Evolutionary conservation across 2,113 vertebrate genomes (phyloP).

Genomic region (Menura novaehollandiae): DNA sequence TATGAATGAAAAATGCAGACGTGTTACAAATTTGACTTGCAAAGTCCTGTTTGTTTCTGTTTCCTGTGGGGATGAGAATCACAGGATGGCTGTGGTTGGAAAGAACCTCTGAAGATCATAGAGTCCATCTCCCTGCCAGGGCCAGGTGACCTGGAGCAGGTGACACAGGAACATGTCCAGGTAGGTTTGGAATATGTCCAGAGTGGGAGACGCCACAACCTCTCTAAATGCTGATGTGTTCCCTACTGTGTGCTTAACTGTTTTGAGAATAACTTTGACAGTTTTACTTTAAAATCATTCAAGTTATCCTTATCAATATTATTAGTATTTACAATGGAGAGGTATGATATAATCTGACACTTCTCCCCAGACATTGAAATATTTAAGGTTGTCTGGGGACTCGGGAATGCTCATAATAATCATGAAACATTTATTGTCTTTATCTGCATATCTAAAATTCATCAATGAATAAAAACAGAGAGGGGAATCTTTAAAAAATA

Average conservation of each 20-base stretch:
- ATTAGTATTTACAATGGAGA: not conserved
- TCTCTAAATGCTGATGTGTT: not conserved
- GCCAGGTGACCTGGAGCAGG: not conserved
- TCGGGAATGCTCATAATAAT: not conserved
- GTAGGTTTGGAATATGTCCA: no score
- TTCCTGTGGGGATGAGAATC: not conserved
- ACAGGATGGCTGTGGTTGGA: not conserved
- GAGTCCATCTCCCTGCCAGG: not conserved
- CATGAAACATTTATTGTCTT: conserved; percentile 13
- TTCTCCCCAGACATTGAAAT: conserved; percentile 20
- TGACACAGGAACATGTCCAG: not conserved
- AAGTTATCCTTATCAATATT: not conserved
- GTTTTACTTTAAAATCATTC: not conserved
- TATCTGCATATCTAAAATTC: conserved; percentile 29
- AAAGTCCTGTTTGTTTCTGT: not conserved
- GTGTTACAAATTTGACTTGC: not conserved
- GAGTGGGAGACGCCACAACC: not conserved
- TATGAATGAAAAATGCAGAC: not conserved
- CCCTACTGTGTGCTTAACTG: not conserved
- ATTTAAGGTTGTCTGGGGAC: conserved; percentile 7
- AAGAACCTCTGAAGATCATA: not conserved
- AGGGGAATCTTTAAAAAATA: not conserved
- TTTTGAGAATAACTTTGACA: not conserved
- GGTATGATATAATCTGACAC: not conserved
- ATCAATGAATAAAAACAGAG: conserved; percentile 32